A percentile compares a stretch with the other conserved stretches of the same genome.
Evolutionary conservation across 2,113 vertebrate genomes (phyloP).

Genomic region (Pseudorasbora parva): DNA sequence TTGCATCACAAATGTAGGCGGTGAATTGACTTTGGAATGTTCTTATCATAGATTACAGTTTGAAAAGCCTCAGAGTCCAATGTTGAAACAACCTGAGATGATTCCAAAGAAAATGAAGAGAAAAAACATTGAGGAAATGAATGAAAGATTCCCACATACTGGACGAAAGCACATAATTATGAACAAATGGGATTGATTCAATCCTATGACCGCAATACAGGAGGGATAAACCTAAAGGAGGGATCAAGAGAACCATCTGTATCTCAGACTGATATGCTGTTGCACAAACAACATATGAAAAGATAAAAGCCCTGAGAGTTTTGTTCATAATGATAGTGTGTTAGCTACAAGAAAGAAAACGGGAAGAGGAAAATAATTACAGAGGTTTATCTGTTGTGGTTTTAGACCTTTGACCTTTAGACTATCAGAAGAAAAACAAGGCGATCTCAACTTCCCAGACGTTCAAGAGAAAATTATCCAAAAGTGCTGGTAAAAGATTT

Average conservation of each 20-base stretch:
- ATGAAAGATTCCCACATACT: not conserved
- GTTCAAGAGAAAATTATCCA: not conserved
- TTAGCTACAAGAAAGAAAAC: not conserved
- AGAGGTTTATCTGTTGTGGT: not conserved
- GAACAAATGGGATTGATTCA: not conserved
- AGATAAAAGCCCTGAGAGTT: not conserved
- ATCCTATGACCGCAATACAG: not conserved
- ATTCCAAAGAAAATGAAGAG: conserved; percentile 52
- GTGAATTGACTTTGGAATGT: conserved; percentile 28
- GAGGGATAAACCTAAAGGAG: not conserved
- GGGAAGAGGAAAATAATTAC: not conserved
- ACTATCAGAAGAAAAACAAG: not conserved
- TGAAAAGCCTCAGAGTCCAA: not conserved
- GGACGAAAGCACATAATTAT: not conserved
- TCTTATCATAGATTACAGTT: not conserved
- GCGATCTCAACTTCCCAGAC: not conserved
- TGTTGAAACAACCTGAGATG: not conserved
- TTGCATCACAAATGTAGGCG: not conserved
- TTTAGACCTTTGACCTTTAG: not conserved
- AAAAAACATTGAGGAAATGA: not conserved
- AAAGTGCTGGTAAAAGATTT: not conserved
- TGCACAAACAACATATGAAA: not conserved
- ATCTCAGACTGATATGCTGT: not conserved
- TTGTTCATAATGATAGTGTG: not conserved
- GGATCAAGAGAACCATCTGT: not conserved